Percentiles rank a stretch among this genome's conserved stretches.
Evolutionary conservation across 2,888 invertebrate genomes (phyloP).

Genomic region (Amblyjoppa fuscipennis): DNA sequence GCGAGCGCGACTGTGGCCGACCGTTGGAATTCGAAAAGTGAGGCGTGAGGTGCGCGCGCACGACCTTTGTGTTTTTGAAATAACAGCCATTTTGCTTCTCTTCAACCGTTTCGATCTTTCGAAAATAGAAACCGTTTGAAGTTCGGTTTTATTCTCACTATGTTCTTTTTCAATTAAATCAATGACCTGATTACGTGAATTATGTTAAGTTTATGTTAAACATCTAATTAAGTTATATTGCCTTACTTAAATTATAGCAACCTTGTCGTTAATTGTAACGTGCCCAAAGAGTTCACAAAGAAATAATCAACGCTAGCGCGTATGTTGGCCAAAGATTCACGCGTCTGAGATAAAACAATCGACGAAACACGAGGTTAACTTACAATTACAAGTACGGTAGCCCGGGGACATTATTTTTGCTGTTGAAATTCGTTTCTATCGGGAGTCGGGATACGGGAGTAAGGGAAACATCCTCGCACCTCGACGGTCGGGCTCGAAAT

Average conservation of each 20-base stretch:
- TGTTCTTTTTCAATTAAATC: not conserved
- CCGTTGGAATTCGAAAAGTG: not conserved
- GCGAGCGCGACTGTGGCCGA: not conserved
- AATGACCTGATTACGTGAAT: not conserved
- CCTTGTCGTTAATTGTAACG: not conserved
- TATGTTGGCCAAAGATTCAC: not conserved
- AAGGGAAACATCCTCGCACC: not conserved
- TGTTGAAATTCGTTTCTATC: not conserved
- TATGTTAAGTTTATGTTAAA: not conserved
- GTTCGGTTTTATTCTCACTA: not conserved
- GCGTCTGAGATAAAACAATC: not conserved
- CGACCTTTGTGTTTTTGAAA: not conserved
- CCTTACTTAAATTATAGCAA: not conserved
- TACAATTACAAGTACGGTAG: not conserved
- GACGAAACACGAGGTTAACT: not conserved
- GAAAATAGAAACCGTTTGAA: not conserved
- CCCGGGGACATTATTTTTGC: not conserved
- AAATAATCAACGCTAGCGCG: not conserved
- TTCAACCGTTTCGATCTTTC: not conserved
- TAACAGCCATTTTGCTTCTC: not conserved
- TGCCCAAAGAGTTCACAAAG: not conserved
- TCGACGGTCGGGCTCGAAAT: not conserved
- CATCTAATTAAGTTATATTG: not conserved
- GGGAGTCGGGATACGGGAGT: not conserved
- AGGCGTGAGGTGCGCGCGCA: not conserved